Evolutionary conservation across 2,888 invertebrate genomes (phyloP).

Genomic region (Philopedon plagiatum): DNA sequence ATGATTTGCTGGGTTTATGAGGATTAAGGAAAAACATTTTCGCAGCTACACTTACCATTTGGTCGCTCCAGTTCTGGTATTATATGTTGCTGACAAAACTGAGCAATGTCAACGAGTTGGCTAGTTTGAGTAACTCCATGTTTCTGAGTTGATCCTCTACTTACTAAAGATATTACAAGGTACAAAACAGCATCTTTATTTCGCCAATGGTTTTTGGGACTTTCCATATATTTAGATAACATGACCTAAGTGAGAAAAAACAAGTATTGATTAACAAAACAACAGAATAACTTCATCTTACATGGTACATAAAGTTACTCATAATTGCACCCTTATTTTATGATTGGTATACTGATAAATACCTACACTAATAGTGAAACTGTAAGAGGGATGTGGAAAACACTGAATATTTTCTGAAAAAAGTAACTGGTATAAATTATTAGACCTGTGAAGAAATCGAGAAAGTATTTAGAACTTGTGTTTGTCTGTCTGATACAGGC

Average conservation of each 20-base stretch:
- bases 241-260: constrained; percentile 72
- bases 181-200: constrained; percentile 97
- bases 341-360: no score
- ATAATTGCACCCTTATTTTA: no score
- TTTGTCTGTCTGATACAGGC: no score
- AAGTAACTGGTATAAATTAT: no score
- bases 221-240: constrained; percentile 83
- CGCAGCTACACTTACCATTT: constrained; percentile 72
- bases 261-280: no score
- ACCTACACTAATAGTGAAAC: no score
- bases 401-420: no score
- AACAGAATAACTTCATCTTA: no score
- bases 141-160: constrained; percentile 89
- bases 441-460: no score
- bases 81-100: constrained; percentile 91
- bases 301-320: no score
- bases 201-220: constrained; percentile 88
- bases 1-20: not conserved
- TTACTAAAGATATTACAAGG: constrained; percentile 94
- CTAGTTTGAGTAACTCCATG: constrained; percentile 94
- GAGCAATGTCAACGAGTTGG: constrained; percentile 88
- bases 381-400: no score
- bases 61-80: constrained; percentile 85
- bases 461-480: no score
- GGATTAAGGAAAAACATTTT: not conserved